Evolutionary conservation across 2,113 vertebrate genomes (phyloP).

Genomic region (Balaeniceps rex): DNA sequence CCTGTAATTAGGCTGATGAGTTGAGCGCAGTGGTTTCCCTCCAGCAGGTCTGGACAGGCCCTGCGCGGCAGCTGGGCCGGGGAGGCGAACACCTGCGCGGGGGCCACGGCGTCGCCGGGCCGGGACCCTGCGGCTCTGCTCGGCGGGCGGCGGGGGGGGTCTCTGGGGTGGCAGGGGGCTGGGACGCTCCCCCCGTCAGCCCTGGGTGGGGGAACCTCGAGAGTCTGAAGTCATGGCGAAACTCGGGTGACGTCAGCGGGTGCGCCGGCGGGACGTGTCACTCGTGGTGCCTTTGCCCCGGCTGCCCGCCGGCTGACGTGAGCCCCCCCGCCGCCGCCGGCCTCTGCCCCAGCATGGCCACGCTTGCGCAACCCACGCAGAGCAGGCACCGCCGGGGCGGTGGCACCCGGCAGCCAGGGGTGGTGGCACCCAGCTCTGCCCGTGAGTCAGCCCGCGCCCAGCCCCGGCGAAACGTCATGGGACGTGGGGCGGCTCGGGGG

Average conservation of each 20-base stretch:
- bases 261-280: neutral
- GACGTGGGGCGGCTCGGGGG: neutral
- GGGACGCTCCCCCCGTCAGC: fast-evolving
- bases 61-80: fast-evolving
- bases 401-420: too few relatives aligned
- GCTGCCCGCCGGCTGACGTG: neutral
- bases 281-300: neutral
- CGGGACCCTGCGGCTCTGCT: neutral
- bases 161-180: neutral
- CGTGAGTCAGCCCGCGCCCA: neutral
- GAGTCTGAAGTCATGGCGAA: conserved; percentile 24
- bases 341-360: neutral
- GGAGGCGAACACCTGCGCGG: neutral
- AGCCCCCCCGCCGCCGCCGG: fast-evolving
- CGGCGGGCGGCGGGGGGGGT: neutral
- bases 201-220: neutral
- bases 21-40: neutral
- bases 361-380: fast-evolving
- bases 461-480: fast-evolving
- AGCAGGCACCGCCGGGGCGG: neutral
- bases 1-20: conserved; percentile 27
- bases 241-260: conserved; percentile 18
- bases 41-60: neutral
- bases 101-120: fast-evolving
- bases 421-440: neutral